Evolutionary conservation across 1,140 invertebrate genomes (phyloP).

Genomic region (Stegodyphus dumicola): DNA sequence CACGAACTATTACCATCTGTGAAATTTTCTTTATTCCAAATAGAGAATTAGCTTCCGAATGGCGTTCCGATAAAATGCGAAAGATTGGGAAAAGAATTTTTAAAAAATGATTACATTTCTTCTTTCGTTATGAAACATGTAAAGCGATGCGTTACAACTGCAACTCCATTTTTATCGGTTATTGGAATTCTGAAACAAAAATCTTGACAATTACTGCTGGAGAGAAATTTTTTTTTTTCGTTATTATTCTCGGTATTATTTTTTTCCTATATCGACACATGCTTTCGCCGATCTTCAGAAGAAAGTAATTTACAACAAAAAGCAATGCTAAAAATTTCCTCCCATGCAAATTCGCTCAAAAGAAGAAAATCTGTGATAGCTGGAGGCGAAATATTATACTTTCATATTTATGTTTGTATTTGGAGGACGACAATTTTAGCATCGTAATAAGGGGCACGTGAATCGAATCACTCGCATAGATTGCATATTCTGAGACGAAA

Average conservation of each 20-base stretch:
- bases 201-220: neutral
- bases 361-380: neutral
- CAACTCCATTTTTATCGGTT: neutral
- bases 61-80: too few species aligned
- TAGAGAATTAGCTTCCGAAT: too few species aligned
- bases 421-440: slow-evolving; percentile 18
- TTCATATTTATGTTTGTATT: slow-evolving; percentile 18
- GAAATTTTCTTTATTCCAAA: too few species aligned
- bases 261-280: neutral
- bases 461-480: slow-evolving; percentile 29
- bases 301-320: neutral
- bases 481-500: slow-evolving; percentile 25
- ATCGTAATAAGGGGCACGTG: slow-evolving; percentile 22
- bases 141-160: too few species aligned
- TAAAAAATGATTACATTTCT: too few species aligned
- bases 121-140: too few species aligned
- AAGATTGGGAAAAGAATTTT: too few species aligned
- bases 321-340: neutral
- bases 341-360: neutral
- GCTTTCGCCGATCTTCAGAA: neutral
- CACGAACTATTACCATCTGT: too few species aligned
- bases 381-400: slow-evolving; percentile 37
- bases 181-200: neutral
- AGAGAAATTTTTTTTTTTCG: neutral
- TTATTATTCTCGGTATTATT: neutral